A percentile compares a stretch with the other conserved stretches of the same genome.
phyloP scores from a whole-genome alignment of 2,113 vertebrate genomes.

The Pomatorhinus ruficollis region DNA sequence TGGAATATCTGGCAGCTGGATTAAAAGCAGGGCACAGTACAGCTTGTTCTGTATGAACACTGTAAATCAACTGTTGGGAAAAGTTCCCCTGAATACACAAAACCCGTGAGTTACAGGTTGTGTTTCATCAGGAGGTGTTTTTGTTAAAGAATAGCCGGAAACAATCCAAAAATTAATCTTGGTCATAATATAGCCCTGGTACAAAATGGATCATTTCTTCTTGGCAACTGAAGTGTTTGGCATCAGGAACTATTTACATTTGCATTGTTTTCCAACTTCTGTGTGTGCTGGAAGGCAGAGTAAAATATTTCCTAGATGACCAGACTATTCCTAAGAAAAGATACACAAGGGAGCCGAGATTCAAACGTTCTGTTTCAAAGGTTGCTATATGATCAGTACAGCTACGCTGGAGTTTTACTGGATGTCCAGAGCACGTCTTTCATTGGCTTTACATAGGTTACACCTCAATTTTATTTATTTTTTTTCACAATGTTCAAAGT shows the following conservation, averaged over 20 bases:
- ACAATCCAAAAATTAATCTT: neutral
- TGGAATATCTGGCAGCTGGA: neutral
- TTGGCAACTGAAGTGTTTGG: neutral
- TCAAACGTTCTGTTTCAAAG: neutral
- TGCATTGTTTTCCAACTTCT: neutral
- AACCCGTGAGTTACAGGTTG: neutral
- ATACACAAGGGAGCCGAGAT: neutral
- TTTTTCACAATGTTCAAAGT: neutral
- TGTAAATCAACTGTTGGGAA: neutral
- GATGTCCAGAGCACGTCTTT: neutral
- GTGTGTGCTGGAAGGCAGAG: neutral
- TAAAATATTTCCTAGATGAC: neutral
- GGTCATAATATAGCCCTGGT: neutral
- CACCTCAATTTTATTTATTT: neutral
- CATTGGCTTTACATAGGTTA: neutral
- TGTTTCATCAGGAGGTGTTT: neutral
- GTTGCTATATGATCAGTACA: accelerated
- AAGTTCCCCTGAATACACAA: neutral
- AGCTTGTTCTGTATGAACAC: neutral
- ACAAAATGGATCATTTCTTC: neutral
- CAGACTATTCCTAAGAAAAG: neutral
- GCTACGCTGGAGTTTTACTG: neutral
- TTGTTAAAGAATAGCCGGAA: neutral
- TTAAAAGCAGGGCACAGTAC: neutral
- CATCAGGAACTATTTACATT: neutral